These are phyloP conservation scores for Alethe castanea DNA, from an alignment of 2,113 vertebrate genomes.

Conservation along the genomic window DNA sequence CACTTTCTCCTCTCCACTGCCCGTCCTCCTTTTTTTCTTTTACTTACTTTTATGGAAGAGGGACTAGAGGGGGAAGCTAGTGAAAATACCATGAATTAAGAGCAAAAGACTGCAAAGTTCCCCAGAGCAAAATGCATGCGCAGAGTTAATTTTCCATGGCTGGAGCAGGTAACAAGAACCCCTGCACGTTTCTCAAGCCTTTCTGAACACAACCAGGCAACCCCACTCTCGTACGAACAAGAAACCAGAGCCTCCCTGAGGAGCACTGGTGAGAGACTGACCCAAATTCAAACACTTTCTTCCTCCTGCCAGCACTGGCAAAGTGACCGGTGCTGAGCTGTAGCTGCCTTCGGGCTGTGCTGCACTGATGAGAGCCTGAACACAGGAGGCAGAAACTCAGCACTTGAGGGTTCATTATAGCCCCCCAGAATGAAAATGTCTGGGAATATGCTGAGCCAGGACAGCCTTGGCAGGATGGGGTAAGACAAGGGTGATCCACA, in stretches of 20 bases:
- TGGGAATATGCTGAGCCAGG: not conserved
- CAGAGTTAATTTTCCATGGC: constrained; percentile 56
- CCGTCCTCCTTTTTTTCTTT: not conserved
- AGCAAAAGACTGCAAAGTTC: constrained; percentile 29
- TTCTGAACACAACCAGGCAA: not conserved
- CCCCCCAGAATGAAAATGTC: not conserved
- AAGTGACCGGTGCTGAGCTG: not conserved
- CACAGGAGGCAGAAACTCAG: not conserved
- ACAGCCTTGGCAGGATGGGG: not conserved
- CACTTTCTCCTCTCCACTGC: not conserved
- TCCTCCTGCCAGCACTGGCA: not conserved
- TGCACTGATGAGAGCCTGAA: not conserved
- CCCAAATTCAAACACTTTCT: constrained; percentile 44
- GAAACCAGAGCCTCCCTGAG: not conserved
- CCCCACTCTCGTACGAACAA: not conserved
- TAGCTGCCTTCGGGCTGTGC: not conserved
- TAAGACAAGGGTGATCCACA: not conserved
- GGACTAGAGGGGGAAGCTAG: constrained; percentile 1
- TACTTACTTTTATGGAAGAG: not conserved
- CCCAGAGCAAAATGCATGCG: not conserved
- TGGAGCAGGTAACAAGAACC: constrained; percentile 44
- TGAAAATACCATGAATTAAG: not conserved
- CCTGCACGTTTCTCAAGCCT: not conserved
- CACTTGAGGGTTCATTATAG: not conserved
- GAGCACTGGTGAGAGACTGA: constrained; percentile 12